Percentiles rank a stretch among this genome's conserved stretches.
Evolutionary conservation across 2,888 invertebrate genomes (phyloP).

Genomic region (Nipponacmea schrenckii): DNA sequence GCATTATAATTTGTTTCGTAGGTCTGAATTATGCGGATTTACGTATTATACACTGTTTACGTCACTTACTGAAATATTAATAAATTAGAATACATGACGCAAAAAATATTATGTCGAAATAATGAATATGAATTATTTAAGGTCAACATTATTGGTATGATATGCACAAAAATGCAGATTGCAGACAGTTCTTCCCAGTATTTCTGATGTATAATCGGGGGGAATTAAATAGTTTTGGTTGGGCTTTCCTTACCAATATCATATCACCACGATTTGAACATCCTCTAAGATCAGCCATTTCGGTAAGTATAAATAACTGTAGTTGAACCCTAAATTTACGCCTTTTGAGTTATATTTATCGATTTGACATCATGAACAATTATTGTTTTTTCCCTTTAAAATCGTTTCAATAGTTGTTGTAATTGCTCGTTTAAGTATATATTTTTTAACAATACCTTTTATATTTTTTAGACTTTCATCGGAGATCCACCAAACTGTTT

Average conservation of each 20-base stretch:
- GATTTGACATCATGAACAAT: too few relatives aligned
- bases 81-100: too few relatives aligned
- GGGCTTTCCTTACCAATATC: slow-evolving; percentile 41
- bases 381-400: too few relatives aligned
- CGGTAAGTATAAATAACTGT: slow-evolving; percentile 15
- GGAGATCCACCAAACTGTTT: slow-evolving; percentile 30
- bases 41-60: too few relatives aligned
- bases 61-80: too few relatives aligned
- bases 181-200: slow-evolving; percentile 52
- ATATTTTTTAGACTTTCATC: slow-evolving; percentile 28
- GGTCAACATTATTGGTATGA: slow-evolving; percentile 60
- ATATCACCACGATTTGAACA: slow-evolving; percentile 36
- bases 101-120: too few relatives aligned
- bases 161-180: slow-evolving; percentile 44
- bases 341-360: too few relatives aligned
- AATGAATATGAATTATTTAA: slow-evolving; percentile 16
- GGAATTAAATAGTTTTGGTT: slow-evolving; percentile 58
- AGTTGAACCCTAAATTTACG: too few relatives aligned
- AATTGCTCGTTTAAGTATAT: too few relatives aligned
- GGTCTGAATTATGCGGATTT: too few relatives aligned
- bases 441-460: neutral
- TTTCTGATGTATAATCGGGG: slow-evolving; percentile 60
- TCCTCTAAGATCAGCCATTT: slow-evolving; percentile 21
- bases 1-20: too few relatives aligned
- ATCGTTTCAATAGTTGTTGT: too few relatives aligned